Conservation (phyloP, 2,797 vertebrate genomes). For the Pteropus rufus region DNA sequence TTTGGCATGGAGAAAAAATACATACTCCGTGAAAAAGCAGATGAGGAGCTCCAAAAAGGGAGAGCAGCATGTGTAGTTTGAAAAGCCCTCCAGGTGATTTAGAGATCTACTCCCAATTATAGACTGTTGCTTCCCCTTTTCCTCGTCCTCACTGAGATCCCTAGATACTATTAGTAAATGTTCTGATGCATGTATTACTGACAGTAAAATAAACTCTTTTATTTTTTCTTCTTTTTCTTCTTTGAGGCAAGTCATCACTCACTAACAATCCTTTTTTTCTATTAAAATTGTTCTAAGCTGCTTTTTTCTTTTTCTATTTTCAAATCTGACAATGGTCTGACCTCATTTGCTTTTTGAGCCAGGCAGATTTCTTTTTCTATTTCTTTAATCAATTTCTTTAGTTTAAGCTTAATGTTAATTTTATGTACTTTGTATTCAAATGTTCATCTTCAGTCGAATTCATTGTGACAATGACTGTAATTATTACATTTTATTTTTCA, state of each 20-base stretch:
- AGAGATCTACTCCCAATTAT: background rate
- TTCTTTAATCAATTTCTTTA: constrained; percentile 43
- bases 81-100: background rate
- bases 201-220: background rate
- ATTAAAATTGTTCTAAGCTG: constrained; percentile 40
- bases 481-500: constrained; percentile 29
- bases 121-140: background rate
- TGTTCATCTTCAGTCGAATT: constrained; percentile 13
- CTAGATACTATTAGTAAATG: background rate
- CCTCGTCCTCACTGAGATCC: background rate
- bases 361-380: constrained; percentile 32
- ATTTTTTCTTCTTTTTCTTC: background rate
- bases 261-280: constrained; percentile 23
- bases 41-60: background rate
- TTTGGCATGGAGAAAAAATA: background rate
- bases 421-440: constrained; percentile 42
- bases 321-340: constrained; percentile 27
- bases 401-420: constrained; percentile 46
- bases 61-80: background rate
- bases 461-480: constrained; percentile 36
- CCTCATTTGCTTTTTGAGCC: constrained; percentile 11
- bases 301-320: constrained; percentile 36
- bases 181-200: background rate
- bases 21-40: background rate
- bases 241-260: constrained; percentile 8